phyloP scores from a whole-genome alignment of 2,797 vertebrate genomes.

The Pagetopsis macropterus region DNA sequence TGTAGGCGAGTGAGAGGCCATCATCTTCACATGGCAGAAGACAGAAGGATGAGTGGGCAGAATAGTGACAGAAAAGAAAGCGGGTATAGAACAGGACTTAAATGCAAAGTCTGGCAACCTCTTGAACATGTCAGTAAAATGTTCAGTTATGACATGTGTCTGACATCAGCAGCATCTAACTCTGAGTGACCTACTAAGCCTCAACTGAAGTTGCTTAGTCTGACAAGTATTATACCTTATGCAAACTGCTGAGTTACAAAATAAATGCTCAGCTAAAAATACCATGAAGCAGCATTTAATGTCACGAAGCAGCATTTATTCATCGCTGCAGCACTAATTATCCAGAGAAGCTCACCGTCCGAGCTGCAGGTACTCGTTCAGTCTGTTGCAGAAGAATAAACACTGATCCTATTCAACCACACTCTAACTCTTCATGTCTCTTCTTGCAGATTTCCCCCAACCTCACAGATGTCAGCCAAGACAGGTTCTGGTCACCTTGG shows the following conservation, averaged over 20 bases:
- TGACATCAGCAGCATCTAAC: slow-evolving; percentile 36
- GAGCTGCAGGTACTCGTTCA: slow-evolving; percentile 20
- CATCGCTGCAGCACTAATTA: slow-evolving; percentile 5
- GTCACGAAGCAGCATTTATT: not conserved
- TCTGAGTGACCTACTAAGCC: slow-evolving; percentile 27
- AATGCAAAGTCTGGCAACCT: slow-evolving; percentile 24
- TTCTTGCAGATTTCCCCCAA: slow-evolving; percentile 5
- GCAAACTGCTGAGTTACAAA: slow-evolving; percentile 48
- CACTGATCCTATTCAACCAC: slow-evolving; percentile 7
- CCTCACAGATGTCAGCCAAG: slow-evolving; percentile 8
- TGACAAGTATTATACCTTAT: slow-evolving; percentile 19
- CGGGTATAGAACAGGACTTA: slow-evolving; percentile 1
- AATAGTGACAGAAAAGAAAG: slow-evolving; percentile 37
- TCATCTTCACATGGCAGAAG: slow-evolving; percentile 53
- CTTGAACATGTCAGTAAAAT: slow-evolving; percentile 33
- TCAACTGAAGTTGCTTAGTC: slow-evolving; percentile 47
- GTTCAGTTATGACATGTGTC: slow-evolving; percentile 40
- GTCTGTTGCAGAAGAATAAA: slow-evolving; percentile 17
- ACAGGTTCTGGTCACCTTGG: slow-evolving; percentile 27
- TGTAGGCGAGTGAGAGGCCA: slow-evolving; percentile 56
- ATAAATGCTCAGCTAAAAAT: slow-evolving; percentile 44
- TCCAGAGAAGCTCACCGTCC: slow-evolving; percentile 35
- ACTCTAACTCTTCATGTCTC: not conserved
- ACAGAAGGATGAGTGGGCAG: slow-evolving; percentile 59
- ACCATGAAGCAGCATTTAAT: slow-evolving; percentile 31